Evolutionary conservation across 2,113 vertebrate genomes (phyloP).

Genomic region (Ginglymostoma cirratum): DNA sequence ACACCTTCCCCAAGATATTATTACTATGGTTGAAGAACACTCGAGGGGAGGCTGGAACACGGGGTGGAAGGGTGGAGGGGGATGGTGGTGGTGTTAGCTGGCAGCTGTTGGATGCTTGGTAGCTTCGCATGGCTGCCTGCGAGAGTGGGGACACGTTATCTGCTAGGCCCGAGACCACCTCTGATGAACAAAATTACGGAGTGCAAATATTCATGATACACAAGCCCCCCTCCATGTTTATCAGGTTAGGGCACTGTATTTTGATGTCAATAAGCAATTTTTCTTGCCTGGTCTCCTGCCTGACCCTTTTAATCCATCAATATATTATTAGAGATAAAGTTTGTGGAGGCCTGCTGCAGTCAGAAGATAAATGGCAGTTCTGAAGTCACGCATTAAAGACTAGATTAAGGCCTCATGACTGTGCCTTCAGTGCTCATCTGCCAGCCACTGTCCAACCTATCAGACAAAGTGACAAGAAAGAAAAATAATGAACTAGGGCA

Average conservation of each 20-base stretch:
- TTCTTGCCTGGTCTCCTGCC: slow-evolving; percentile 99
- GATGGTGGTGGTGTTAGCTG: slow-evolving; percentile 42
- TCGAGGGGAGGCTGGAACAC: slow-evolving; percentile 58
- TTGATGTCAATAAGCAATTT: slow-evolving; percentile 99
- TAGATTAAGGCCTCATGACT: slow-evolving; percentile 99
- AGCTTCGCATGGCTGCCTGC: slow-evolving; percentile 47
- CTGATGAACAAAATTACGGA: slow-evolving; percentile 67
- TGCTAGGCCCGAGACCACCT: slow-evolving; percentile 62
- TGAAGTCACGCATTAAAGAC: slow-evolving; percentile 99
- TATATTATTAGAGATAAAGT: slow-evolving; percentile 99
- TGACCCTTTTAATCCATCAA: slow-evolving; percentile 99
- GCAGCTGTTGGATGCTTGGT: slow-evolving; percentile 52
- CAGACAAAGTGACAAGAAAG: slow-evolving; percentile 99
- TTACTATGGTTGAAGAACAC: slow-evolving; percentile 61
- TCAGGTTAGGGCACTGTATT: slow-evolving; percentile 99
- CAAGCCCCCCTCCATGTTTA: slow-evolving; percentile 93
- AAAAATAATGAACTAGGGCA: slow-evolving; percentile 99
- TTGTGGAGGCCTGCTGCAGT: slow-evolving; percentile 99
- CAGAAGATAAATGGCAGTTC: slow-evolving; percentile 99
- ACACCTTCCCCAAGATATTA: slow-evolving; percentile 59
- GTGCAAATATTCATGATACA: slow-evolving; percentile 71
- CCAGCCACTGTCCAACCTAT: slow-evolving; percentile 99
- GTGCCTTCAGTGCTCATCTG: slow-evolving; percentile 99
- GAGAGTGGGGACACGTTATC: slow-evolving; percentile 57
- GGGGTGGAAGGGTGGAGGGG: slow-evolving; percentile 39